phyloP scores from a whole-genome alignment of 2,888 invertebrate genomes.

The Spilarctia lutea region DNA sequence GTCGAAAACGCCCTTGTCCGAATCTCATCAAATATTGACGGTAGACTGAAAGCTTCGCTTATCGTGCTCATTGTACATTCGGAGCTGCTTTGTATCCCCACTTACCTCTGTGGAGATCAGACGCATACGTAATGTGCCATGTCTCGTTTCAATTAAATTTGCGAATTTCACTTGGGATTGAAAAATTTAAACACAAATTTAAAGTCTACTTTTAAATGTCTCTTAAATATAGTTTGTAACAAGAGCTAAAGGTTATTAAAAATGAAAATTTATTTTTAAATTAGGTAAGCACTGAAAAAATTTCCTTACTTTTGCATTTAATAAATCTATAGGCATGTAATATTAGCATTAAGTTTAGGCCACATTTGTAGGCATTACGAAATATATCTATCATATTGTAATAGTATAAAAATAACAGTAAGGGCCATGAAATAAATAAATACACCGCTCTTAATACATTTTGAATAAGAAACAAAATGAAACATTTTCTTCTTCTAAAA shows the following conservation, averaged over 20 bases:
- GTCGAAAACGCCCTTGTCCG: conserved; percentile 65
- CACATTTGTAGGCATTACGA: no score
- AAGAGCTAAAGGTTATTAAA: background rate
- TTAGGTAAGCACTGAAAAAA: no score
- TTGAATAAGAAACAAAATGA: no score
- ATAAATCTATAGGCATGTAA: no score
- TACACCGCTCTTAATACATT: no score
- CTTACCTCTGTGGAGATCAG: conserved; percentile 58
- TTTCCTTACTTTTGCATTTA: no score
- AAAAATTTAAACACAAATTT: background rate
- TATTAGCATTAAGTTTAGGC: no score
- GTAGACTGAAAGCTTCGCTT: conserved; percentile 70
- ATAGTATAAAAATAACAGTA: no score
- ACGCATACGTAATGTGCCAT: conserved; percentile 67
- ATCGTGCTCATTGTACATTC: conserved; percentile 31
- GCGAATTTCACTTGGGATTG: background rate
- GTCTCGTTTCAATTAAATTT: background rate
- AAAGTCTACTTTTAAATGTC: background rate
- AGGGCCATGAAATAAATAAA: no score
- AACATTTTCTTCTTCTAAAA: no score
- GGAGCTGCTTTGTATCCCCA: conserved; percentile 34
- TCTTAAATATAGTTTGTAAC: background rate
- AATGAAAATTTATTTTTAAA: no score
- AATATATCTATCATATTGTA: no score
- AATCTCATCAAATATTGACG: conserved; percentile 83